Percentiles rank a stretch among this genome's conserved stretches.
These are phyloP conservation scores for Platyrinchus mystaceus DNA, from an alignment of 2,797 vertebrate genomes.

Conservation along the genomic window DNA sequence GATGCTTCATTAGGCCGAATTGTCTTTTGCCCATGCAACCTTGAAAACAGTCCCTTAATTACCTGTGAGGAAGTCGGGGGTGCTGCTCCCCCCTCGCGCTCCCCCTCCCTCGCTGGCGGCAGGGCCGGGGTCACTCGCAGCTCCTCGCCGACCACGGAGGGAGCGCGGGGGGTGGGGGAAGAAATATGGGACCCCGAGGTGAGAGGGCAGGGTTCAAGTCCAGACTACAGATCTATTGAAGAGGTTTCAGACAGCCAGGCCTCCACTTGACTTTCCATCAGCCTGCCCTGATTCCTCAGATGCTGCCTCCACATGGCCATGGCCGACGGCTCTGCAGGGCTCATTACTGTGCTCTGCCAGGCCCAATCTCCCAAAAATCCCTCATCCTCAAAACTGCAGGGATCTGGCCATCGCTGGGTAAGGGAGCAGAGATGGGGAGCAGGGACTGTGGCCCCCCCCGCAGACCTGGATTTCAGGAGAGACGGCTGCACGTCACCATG, in stretches of 20 bases:
- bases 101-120: not conserved
- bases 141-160: constrained; percentile 25
- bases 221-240: constrained; percentile 86
- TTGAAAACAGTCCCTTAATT: constrained; percentile 80
- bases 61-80: constrained; percentile 73
- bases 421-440: not conserved
- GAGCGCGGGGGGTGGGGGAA: not conserved
- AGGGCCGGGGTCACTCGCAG: constrained; percentile 57
- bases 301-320: not conserved
- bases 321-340: not conserved
- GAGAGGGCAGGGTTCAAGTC: constrained; percentile 92
- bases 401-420: not conserved
- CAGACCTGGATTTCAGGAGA: not conserved
- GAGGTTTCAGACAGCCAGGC: constrained; percentile 84
- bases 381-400: not conserved
- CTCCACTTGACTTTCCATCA: constrained; percentile 78
- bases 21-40: constrained; percentile 79
- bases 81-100: not conserved
- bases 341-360: constrained; percentile 20
- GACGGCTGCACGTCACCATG: not conserved
- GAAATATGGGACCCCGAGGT: constrained; percentile 77
- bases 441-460: rapidly evolving
- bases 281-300: constrained; percentile 42
- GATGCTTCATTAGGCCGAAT: constrained; percentile 77
- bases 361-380: not conserved